phyloP scores from a whole-genome alignment of 2,888 invertebrate species.

The Ctenicera cuprea region DNA sequence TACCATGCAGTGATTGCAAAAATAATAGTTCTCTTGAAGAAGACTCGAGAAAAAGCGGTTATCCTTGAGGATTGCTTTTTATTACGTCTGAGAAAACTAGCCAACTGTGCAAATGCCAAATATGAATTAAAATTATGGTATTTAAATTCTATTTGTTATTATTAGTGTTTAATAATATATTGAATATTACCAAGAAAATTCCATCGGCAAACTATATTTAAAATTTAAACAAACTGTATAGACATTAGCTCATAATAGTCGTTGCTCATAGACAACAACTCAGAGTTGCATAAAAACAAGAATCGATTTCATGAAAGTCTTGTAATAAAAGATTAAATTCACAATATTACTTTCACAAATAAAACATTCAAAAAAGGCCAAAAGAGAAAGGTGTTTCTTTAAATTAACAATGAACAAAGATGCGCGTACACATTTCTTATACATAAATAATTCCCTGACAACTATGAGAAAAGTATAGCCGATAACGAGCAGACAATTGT shows the following conservation, averaged over 20 bases:
- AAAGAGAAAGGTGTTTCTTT: conserved; percentile 11
- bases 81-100: conserved; percentile 8
- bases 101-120: background rate
- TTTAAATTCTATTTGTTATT: background rate
- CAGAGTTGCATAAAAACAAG: too few relatives aligned
- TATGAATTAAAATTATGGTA: conserved; percentile 1
- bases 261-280: too few relatives aligned
- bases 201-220: too few relatives aligned
- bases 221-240: too few relatives aligned
- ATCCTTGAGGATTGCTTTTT: conserved; percentile 31
- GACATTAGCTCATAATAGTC: too few relatives aligned
- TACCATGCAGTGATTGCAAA: conserved; percentile 40
- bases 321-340: too few relatives aligned
- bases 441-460: background rate
- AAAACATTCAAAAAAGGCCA: conserved; percentile 7
- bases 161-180: too few relatives aligned
- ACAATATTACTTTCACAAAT: conserved; percentile 11
- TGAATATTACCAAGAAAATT: too few relatives aligned
- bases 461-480: background rate
- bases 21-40: conserved; percentile 36
- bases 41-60: conserved; percentile 40
- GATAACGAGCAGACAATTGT: background rate
- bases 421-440: background rate
- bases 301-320: too few relatives aligned
- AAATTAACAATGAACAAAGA: background rate